Conservation (phyloP, 1,140 invertebrate species). For the Tribolium castaneum region DNA sequence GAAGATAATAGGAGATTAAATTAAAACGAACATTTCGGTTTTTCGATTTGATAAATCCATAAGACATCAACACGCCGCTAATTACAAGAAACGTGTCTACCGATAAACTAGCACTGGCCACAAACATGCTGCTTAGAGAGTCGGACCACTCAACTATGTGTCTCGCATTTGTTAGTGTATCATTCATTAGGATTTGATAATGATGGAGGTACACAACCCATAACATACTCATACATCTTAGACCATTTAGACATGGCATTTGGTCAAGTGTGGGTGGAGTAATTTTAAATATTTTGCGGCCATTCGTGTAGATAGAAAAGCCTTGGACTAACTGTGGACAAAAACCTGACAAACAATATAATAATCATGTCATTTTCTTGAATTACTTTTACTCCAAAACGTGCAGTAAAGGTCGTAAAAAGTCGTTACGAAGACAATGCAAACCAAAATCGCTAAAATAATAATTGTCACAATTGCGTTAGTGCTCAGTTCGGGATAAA, state of each 20-base stretch:
- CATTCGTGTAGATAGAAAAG: conserved; percentile 63
- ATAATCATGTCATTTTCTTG: background rate
- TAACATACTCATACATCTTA: conserved; percentile 70
- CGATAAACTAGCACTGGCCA: conserved; percentile 63
- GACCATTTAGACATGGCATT: conserved; percentile 67
- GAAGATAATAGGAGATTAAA: conserved; percentile 51
- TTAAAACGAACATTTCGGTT: conserved; percentile 60
- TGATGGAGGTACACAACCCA: conserved; percentile 76
- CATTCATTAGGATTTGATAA: conserved; percentile 45
- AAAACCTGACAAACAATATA: conserved; percentile 42
- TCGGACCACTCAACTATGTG: conserved; percentile 57
- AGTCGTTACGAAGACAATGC: conserved; percentile 39
- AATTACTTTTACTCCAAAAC: background rate
- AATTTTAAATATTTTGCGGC: conserved; percentile 56
- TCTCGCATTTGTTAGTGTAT: conserved; percentile 43
- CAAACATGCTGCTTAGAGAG: conserved; percentile 59
- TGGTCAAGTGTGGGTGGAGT: conserved; percentile 46
- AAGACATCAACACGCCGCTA: conserved; percentile 68
- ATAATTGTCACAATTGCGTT: background rate
- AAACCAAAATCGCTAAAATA: conserved; percentile 41
- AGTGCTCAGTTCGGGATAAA: background rate
- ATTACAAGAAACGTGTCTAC: conserved; percentile 71
- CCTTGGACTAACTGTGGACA: conserved; percentile 51
- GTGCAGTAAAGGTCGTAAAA: conserved; percentile 46
- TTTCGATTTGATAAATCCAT: conserved; percentile 67